A percentile compares a stretch with the other conserved stretches of the same genome.
phyloP scores from a whole-genome alignment of 2,888 invertebrate species.

The Salpingus planirostris region DNA sequence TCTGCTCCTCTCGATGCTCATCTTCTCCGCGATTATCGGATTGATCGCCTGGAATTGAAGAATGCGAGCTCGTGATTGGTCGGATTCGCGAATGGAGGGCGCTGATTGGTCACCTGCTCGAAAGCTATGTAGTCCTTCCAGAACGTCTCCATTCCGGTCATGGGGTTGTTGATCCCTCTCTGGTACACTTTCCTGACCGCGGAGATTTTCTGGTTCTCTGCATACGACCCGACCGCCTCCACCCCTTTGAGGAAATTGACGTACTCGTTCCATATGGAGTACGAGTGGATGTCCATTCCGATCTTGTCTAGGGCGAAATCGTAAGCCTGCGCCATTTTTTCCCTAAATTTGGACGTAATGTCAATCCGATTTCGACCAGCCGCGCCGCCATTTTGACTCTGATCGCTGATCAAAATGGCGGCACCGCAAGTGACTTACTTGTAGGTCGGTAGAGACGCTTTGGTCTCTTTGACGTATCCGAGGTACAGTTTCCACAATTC shows the following conservation, averaged over 20 bases:
- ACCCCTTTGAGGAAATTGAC: constrained; percentile 92
- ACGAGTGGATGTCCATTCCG: constrained; percentile 96
- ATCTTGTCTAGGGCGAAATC: constrained; percentile 99
- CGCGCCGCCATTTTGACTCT: too few species aligned
- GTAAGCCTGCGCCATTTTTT: constrained; percentile 99
- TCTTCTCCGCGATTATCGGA: constrained; percentile 86
- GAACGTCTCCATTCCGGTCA: constrained; percentile 92
- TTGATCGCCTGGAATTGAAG: constrained; percentile 44
- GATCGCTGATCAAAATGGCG: too few species aligned
- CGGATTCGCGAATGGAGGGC: neutral
- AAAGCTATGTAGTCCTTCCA: constrained; percentile 98
- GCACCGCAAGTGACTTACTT: constrained; percentile 56
- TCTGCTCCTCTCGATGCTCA: constrained; percentile 91
- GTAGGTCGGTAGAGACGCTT: constrained; percentile 83
- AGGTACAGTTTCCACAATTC: constrained; percentile 98
- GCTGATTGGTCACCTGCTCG: constrained; percentile 54
- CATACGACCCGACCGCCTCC: constrained; percentile 96
- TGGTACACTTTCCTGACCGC: constrained; percentile 97
- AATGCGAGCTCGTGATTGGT: neutral
- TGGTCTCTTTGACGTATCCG: constrained; percentile 96
- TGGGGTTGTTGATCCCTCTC: constrained; percentile 90
- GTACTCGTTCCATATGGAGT: constrained; percentile 96
- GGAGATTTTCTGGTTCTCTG: constrained; percentile 98
- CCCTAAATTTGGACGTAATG: constrained; percentile 60
- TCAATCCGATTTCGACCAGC: too few species aligned